These are phyloP conservation scores for Artemia sinica DNA, from an alignment of 2,888 invertebrate species.

Conservation along the genomic window DNA sequence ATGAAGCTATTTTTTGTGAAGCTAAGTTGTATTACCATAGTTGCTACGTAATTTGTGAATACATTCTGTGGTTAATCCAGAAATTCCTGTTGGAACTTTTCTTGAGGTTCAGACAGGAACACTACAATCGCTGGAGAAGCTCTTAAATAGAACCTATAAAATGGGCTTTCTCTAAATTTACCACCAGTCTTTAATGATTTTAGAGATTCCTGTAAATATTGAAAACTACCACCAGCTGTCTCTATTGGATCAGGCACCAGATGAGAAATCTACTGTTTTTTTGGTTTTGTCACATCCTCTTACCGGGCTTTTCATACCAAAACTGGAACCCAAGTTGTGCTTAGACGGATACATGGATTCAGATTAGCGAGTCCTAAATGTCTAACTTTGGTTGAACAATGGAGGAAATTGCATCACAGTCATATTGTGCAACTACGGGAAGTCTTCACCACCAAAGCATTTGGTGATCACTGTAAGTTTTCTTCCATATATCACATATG, in stretches of 20 bases:
- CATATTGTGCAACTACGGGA: conserved; percentile 83
- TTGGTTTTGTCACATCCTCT: conserved; percentile 58
- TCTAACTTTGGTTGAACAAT: conserved; percentile 68
- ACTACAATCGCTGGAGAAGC: no score
- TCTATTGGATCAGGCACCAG: conserved; percentile 48
- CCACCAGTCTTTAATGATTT: conserved; percentile 26
- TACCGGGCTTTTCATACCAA: conserved; percentile 79
- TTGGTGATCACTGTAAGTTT: conserved; percentile 79
- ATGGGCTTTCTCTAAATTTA: no score
- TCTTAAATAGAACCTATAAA: no score
- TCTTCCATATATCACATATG: conserved; percentile 6
- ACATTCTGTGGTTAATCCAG: no score
- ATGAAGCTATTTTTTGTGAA: no score
- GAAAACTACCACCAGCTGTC: conserved; percentile 76
- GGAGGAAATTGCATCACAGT: conserved; percentile 87
- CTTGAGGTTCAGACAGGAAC: no score
- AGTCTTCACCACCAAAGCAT: conserved; percentile 83
- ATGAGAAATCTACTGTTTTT: conserved; percentile 47
- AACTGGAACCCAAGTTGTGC: conserved; percentile 63
- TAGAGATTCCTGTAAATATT: conserved; percentile 66
- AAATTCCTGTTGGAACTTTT: no score
- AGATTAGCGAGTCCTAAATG: conserved; percentile 64
- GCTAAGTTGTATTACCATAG: no score
- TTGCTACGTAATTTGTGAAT: no score
- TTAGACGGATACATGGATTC: conserved; percentile 72